Evolutionary conservation across 2,797 vertebrate genomes (phyloP), one percentile per base, ranked within the genome.

Genomic region (Kryptolebias ocellatus): DNA sequence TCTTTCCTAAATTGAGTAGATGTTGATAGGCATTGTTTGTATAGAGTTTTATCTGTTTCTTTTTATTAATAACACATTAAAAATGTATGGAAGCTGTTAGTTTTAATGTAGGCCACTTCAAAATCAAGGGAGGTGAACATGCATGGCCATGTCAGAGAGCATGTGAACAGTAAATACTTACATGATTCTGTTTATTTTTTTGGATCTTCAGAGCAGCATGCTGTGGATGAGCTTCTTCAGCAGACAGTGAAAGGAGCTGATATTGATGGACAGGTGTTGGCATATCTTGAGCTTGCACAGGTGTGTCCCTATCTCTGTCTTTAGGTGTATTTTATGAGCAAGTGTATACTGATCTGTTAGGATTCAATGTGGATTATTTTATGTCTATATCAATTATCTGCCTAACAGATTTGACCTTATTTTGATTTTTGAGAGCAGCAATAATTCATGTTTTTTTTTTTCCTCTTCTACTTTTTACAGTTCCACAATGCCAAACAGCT

Each of bases 251-350:
- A 96, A 89, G 94, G 93, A 56, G 88, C 90, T 34, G 96, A 97
- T 83, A 93, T 97, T 11, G 95, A 97, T 8, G 95, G 95, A 74
- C 94, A 96, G 81, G 95, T 96, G 67, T 87, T 97, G 86, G 89
- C 93, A 74, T 97, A 96, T 86, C 92, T 97, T 69, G 96, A 97
- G 86, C 88, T 95, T 89, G 95, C 96, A 29, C 96, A 97, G 95
- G 96, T 96, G 74, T 49, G 84, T 70, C 16, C 20, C 4, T 31
- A 12, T 66, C 0, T 37, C 29, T 54, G 16, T 28, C 8, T 27
- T 10, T 10, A 24, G 7, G 15, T 52, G 15, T 15, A 28, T 24
- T 47, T 16, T 47, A 47, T 17, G 45, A 17, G 16, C 5, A n/a
- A 27, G 14, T 42, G 42, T n/a, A 2, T 2, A 3, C 20, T 28